Conservation (phyloP, 2,113 vertebrate genomes). For the Aspidoscelis tigris region DNA sequence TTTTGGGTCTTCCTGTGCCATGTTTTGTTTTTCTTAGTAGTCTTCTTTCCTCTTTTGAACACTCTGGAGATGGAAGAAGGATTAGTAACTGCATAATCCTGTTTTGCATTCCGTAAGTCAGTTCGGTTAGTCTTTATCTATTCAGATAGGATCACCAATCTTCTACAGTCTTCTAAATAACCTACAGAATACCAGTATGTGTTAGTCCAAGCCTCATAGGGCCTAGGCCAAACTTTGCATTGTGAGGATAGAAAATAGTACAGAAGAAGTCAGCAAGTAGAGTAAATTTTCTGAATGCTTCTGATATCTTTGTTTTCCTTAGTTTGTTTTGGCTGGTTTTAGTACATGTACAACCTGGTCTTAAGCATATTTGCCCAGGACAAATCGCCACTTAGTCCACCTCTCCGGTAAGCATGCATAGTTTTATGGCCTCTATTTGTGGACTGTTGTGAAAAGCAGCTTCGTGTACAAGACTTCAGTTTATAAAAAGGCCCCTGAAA, state of each 20-base stretch:
- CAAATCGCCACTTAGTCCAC: not conserved
- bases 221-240: not conserved
- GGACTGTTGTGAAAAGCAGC: not conserved
- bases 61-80: not conserved
- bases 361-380: not conserved
- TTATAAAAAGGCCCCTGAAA: not conserved
- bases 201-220: not conserved
- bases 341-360: not conserved
- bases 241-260: not conserved
- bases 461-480: not conserved
- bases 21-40: not conserved
- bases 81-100: not conserved
- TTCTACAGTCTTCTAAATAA: too few species aligned
- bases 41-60: not conserved
- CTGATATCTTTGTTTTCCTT: too few species aligned
- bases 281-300: not conserved
- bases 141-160: not conserved
- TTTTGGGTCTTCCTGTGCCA: not conserved
- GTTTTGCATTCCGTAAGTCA: not conserved
- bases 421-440: not conserved
- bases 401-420: not conserved
- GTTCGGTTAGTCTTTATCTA: not conserved
- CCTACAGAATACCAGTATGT: not conserved
- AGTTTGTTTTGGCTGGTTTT: not conserved
- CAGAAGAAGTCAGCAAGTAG: not conserved